A percentile compares a stretch with the other conserved stretches of the same genome.
Evolutionary conservation across 2,888 invertebrate species (phyloP).

Genomic region (Himalopsyche tibetana): DNA sequence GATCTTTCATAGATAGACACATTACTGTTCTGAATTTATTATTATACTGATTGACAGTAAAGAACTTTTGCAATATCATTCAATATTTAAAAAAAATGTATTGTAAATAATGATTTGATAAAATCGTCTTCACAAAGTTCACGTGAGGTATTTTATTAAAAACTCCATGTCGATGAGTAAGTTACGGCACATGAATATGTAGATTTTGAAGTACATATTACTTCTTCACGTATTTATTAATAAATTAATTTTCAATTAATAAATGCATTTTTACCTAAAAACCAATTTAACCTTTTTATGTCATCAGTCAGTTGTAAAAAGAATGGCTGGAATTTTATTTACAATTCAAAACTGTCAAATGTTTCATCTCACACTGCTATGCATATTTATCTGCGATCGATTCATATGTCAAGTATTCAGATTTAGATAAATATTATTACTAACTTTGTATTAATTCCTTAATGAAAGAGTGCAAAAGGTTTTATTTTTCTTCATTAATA

Average conservation of each 20-base stretch:
- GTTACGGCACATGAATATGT: too few species aligned
- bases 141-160: too few species aligned
- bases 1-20: too few species aligned
- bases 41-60: too few species aligned
- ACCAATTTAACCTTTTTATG: not conserved
- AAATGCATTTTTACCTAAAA: not conserved
- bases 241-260: not conserved
- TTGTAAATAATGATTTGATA: too few species aligned
- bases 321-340: not conserved
- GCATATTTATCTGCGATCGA: not conserved
- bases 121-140: too few species aligned
- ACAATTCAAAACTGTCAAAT: not conserved
- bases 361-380: not conserved
- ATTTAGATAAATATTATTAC: not conserved
- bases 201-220: too few species aligned
- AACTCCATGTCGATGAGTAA: too few species aligned
- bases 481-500: not conserved
- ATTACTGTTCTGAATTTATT: too few species aligned
- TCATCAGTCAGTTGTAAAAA: not conserved
- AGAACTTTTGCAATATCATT: too few species aligned
- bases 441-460: constrained; percentile 28
- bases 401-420: not conserved
- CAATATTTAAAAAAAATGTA: too few species aligned
- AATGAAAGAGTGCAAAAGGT: not conserved
- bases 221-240: too few species aligned